Base-by-base conservation (phyloP, 23 tunicate species). In the Oikopleura dioica region DNA sequence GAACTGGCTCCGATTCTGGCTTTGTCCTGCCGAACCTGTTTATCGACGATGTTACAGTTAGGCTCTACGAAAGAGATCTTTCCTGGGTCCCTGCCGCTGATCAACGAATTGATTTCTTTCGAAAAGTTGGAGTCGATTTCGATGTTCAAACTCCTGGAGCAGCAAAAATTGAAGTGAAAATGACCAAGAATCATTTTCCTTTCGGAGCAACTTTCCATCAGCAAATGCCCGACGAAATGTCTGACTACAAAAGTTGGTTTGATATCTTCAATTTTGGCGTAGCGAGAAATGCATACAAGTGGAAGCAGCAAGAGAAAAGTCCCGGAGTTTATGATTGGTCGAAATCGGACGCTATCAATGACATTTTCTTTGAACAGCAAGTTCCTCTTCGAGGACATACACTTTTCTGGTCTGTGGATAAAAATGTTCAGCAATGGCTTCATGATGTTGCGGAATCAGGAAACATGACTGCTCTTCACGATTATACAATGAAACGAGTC, bases 401-500 rank as follows among this genome's bases (percentile, higher is more conserved):
- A 63, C 30, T 63, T 23, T 63, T 63, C 33, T 63, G 72, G 72
- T 63, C 72, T 21, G 72, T 63, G 16, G 72, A 63, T 63, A 63
- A 63, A 63, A 23, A 63, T 63, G 72, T 63, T 63, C 72, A 63
- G 33, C 4, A 28, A 2, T 63, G 72, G 72, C 30, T 63, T 2
- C n/a, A n/a, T n/a, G n/a, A n/a, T n/a, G 26, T 12, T 12, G 72
- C 72, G 5, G 72, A 63, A 16, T 23, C 72, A 5, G 72, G n/a
- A n/a, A n/a, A 63, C 26, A 21, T 63, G 2, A 28, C 72, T 16
- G 72, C 33, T 21, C 72, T 63, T 21, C 30, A 63, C 16, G 72
- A n/a, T n/a, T n/a, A n/a, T n/a, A n/a, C n/a, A n/a, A n/a, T n/a
- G n/a, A n/a, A n/a, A n/a, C n/a, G n/a, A n/a, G n/a, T n/a, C n/a